Evolutionary conservation across 53 echinoderm and acorn worm genomes (phyloP).

Genomic region (Temnopleurus reevesii): DNA sequence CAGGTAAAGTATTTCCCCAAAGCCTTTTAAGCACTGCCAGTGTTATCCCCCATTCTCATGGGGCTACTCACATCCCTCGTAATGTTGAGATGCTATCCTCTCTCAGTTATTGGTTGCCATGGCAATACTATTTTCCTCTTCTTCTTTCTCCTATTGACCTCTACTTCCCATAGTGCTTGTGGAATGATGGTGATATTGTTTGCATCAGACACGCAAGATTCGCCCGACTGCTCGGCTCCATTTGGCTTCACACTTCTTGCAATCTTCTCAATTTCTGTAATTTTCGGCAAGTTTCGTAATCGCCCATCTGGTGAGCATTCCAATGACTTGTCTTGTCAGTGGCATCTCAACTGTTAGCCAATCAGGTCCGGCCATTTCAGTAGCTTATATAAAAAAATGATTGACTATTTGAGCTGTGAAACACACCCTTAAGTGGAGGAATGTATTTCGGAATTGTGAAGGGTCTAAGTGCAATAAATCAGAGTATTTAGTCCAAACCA

Average conservation of each 20-base stretch:
- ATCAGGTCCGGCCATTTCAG: no score
- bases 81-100: slow-evolving; percentile 16
- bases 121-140: not conserved
- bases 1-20: not conserved
- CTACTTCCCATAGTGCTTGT: not conserved
- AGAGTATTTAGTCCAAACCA: not conserved
- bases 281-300: not conserved
- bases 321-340: no score
- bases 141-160: not conserved
- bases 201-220: not conserved
- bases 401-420: no score
- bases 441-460: not conserved
- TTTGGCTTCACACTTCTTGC: not conserved
- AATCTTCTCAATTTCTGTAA: not conserved
- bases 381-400: no score
- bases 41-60: not conserved
- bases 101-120: slow-evolving; percentile 23
- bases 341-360: no score
- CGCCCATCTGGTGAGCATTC: not conserved
- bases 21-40: not conserved
- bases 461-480: slow-evolving; percentile 15
- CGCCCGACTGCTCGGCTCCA: not conserved
- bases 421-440: no score
- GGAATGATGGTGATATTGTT: not conserved
- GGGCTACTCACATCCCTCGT: not conserved